Conservation (phyloP, 2,888 invertebrate species). For the Apotomis turbidana region DNA sequence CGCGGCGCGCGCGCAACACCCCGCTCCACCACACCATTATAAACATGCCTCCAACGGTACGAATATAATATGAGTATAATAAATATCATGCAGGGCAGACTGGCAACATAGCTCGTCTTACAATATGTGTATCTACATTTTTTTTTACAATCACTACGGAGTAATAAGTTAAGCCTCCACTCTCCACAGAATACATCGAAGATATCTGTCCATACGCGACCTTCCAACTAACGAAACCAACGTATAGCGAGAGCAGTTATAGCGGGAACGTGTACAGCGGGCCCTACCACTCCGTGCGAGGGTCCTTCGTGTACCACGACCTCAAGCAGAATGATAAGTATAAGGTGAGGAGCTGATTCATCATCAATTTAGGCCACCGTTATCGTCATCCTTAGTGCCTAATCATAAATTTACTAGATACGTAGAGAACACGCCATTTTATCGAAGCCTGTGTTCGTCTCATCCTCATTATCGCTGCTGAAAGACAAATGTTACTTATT, state of each 20-base stretch:
- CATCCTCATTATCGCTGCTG: too few relatives aligned
- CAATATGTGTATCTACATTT: too few relatives aligned
- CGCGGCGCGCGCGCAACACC: constrained; percentile 86
- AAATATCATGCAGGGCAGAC: too few relatives aligned
- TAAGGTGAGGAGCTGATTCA: constrained; percentile 81
- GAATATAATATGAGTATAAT: too few relatives aligned
- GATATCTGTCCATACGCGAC: constrained; percentile 97
- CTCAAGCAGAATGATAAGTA: constrained; percentile 91
- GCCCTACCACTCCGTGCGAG: constrained; percentile 93
- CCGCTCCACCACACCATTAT: constrained; percentile 82
- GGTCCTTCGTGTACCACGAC: constrained; percentile 95
- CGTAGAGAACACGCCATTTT: too few relatives aligned
- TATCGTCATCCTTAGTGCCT: too few relatives aligned
- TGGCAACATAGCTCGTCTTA: too few relatives aligned
- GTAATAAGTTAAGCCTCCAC: background rate
- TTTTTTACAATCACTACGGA: too few relatives aligned
- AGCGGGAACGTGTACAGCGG: constrained; percentile 95
- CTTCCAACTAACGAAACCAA: constrained; percentile 93
- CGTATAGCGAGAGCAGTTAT: constrained; percentile 95
- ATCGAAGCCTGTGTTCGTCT: too few relatives aligned
- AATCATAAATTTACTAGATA: too few relatives aligned
- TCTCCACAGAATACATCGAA: constrained; percentile 91
- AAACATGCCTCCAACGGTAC: constrained; percentile 78
- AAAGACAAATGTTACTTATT: too few relatives aligned
- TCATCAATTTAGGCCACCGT: too few relatives aligned